A percentile compares a stretch with the other conserved stretches of the same genome.
Evolutionary conservation across 2,113 vertebrate genomes (phyloP).

Genomic region (Ranitomeya variabilis): DNA sequence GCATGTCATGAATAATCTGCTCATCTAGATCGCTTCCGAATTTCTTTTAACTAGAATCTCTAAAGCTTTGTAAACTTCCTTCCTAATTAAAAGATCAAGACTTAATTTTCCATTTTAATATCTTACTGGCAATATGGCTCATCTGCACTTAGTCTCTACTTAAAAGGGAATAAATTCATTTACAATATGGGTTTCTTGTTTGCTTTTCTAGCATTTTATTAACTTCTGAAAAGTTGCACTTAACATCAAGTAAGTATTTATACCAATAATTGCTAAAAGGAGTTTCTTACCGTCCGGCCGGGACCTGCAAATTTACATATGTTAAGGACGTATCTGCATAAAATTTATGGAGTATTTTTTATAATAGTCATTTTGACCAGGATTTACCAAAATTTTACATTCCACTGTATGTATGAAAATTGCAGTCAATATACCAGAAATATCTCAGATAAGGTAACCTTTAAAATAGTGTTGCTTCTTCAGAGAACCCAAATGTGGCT

Average conservation of each 20-base stretch:
- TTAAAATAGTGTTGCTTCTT: too few species aligned
- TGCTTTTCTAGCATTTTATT: background rate
- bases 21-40: constrained; percentile 13
- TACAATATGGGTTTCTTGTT: constrained; percentile 6
- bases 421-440: too few species aligned
- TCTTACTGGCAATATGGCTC: background rate
- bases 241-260: background rate
- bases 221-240: background rate
- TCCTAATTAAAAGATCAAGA: constrained; percentile 43
- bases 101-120: constrained; percentile 31
- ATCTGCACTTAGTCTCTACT: background rate
- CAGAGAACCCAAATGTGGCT: too few species aligned
- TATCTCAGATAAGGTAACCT: too few species aligned
- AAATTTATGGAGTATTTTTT: background rate
- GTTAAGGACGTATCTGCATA: background rate
- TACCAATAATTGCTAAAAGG: background rate
- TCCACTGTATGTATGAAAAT: too few species aligned
- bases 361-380: background rate
- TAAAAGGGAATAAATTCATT: constrained; percentile 29
- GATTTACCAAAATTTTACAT: too few species aligned
- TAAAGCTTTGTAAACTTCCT: constrained; percentile 23
- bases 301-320: background rate
- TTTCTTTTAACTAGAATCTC: constrained; percentile 31
- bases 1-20: background rate
- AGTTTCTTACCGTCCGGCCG: background rate